Conservation (phyloP, 2,888 invertebrate species). For the Dynastes hyllus region DNA sequence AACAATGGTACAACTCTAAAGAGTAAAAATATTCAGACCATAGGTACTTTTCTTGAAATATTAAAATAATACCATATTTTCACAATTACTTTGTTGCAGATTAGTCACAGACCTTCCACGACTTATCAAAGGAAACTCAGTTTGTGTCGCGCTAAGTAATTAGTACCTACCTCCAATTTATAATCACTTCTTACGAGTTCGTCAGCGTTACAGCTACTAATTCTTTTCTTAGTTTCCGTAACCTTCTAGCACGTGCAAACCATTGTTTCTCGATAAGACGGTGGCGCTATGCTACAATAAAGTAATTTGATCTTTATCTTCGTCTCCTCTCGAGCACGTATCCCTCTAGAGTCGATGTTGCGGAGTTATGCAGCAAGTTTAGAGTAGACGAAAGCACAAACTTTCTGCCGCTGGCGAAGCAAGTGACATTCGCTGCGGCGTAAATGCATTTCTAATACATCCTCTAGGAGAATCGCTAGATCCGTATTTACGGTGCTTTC, state of each 20-base stretch:
- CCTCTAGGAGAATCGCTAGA: background rate
- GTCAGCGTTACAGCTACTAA: constrained; percentile 11
- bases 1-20: too few species aligned
- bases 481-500: constrained; percentile 12
- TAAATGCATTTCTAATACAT: constrained; percentile 26
- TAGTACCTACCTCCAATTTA: constrained; percentile 26
- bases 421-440: constrained; percentile 12
- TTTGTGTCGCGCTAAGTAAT: constrained; percentile 32
- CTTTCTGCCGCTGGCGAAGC: background rate
- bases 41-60: too few species aligned
- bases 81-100: too few species aligned
- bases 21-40: too few species aligned
- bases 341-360: background rate
- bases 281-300: constrained; percentile 1
- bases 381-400: constrained; percentile 8
- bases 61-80: too few species aligned
- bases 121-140: constrained; percentile 34
- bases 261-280: constrained; percentile 1
- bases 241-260: background rate
- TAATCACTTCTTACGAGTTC: background rate
- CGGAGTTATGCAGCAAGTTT: constrained; percentile 15
- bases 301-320: constrained; percentile 19
- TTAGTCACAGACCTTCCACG: constrained; percentile 7
- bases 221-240: constrained; percentile 17
- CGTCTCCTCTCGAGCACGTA: background rate